A percentile compares a stretch with the other conserved stretches of the same genome.
Evolutionary conservation across 2,888 invertebrate species (phyloP).

Genomic region (Epsilonema sp.): DNA sequence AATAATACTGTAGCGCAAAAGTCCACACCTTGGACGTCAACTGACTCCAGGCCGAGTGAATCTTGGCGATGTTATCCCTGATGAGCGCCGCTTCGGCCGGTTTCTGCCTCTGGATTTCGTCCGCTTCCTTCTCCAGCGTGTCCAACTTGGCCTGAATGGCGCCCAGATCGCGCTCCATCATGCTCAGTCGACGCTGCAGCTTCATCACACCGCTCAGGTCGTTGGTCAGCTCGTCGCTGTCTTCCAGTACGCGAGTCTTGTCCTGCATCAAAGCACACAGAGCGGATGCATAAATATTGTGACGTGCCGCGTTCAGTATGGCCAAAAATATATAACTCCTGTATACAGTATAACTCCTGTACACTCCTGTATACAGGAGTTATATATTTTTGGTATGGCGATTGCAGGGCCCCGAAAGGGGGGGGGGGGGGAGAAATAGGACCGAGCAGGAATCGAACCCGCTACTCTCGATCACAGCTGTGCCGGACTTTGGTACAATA

Average conservation of each 20-base stretch:
- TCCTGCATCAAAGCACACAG: too few species aligned
- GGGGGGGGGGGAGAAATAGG: too few species aligned
- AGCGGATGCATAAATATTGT: too few species aligned
- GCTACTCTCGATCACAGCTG: too few species aligned
- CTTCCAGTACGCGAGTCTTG: conserved; percentile 90
- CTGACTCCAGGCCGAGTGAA: conserved; percentile 84
- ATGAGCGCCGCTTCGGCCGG: conserved; percentile 70
- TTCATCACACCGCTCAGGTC: conserved; percentile 90
- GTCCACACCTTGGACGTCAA: conserved; percentile 86
- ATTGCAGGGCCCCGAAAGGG: too few species aligned
- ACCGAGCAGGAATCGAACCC: too few species aligned
- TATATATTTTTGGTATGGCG: too few species aligned
- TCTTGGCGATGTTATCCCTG: conserved; percentile 67
- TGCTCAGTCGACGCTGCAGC: conserved; percentile 65
- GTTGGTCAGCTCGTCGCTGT: conserved; percentile 93
- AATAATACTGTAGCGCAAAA: not conserved
- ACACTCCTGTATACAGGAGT: too few species aligned
- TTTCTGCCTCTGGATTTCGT: conserved; percentile 70
- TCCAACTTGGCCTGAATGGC: conserved; percentile 85
- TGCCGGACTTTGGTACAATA: too few species aligned
- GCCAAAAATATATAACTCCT: too few species aligned
- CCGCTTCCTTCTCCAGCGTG: conserved; percentile 76
- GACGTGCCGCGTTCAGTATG: too few species aligned
- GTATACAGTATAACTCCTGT: too few species aligned
- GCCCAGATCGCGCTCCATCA: conserved; percentile 95